Conservation (phyloP, 2,113 vertebrate genomes). For the Leptocoma aspasia region DNA sequence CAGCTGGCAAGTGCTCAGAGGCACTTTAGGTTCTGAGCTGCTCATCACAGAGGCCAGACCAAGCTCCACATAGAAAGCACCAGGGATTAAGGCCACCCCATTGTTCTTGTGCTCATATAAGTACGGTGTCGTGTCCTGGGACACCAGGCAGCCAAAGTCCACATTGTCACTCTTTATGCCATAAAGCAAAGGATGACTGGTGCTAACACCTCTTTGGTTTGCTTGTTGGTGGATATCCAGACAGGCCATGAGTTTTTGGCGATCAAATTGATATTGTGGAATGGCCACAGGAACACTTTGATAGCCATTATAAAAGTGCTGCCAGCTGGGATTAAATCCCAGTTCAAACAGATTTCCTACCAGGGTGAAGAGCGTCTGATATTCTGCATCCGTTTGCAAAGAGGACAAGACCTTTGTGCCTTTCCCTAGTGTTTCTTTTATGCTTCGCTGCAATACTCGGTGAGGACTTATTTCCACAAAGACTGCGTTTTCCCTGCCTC, state of each 20-base stretch:
- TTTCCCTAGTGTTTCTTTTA: slow-evolving; percentile 79
- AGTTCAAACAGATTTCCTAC: slow-evolving; percentile 79
- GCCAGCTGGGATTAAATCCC: slow-evolving; percentile 78
- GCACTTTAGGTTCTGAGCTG: slow-evolving; percentile 67
- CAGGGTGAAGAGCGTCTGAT: slow-evolving; percentile 64
- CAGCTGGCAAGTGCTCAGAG: slow-evolving; percentile 70
- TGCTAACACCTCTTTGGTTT: not conserved
- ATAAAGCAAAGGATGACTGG: slow-evolving; percentile 65
- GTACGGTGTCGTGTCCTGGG: slow-evolving; percentile 53
- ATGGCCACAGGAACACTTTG: slow-evolving; percentile 71
- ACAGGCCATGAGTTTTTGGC: slow-evolving; percentile 60
- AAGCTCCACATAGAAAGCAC: slow-evolving; percentile 80
- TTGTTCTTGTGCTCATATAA: slow-evolving; percentile 83
- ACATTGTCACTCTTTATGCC: slow-evolving; percentile 21
- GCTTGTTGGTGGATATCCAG: slow-evolving; percentile 69
- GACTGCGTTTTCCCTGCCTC: slow-evolving; percentile 63
- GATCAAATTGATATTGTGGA: slow-evolving; percentile 83
- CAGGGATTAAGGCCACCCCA: slow-evolving; percentile 75
- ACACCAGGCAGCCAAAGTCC: slow-evolving; percentile 72
- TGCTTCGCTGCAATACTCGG: slow-evolving; percentile 76
- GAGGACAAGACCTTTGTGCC: slow-evolving; percentile 70
- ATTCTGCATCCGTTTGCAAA: slow-evolving; percentile 73
- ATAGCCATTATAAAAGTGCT: slow-evolving; percentile 71
- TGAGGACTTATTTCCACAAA: slow-evolving; percentile 87
- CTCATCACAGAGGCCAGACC: slow-evolving; percentile 76